A percentile compares a stretch with the other conserved stretches of the same genome.
Evolutionary conservation across 2,113 vertebrate genomes (phyloP).

Genomic region (Empidonax traillii): DNA sequence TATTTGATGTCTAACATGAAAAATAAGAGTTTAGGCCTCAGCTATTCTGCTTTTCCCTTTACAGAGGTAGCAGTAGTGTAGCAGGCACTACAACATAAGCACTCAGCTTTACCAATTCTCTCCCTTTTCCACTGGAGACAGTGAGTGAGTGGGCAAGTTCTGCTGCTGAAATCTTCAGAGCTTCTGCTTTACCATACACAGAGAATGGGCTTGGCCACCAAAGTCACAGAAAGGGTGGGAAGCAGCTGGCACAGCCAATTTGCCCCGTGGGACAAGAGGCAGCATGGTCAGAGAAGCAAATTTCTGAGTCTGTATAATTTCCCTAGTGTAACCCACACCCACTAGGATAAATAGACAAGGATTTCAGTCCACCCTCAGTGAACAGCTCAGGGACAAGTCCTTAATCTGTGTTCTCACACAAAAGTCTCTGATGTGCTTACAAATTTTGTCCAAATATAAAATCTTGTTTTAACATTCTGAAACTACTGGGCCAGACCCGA

Average conservation of each 20-base stretch:
- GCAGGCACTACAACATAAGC: not conserved
- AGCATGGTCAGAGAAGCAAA: not conserved
- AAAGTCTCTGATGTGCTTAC: not conserved
- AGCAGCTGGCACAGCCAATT: not conserved
- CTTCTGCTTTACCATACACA: not conserved
- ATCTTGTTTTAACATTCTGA: not conserved
- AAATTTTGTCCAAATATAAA: not conserved
- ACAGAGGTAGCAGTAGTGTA: not conserved
- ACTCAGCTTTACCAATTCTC: not conserved
- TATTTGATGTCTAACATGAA: rapidly evolving
- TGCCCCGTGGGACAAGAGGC: not conserved
- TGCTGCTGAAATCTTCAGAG: not conserved
- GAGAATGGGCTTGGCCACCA: not conserved
- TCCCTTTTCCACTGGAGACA: not conserved
- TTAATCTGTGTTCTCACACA: not conserved
- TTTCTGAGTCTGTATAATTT: not conserved
- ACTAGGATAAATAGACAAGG: not conserved
- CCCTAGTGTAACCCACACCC: not conserved
- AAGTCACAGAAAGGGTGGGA: not conserved
- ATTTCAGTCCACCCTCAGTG: not conserved
- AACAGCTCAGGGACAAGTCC: not conserved
- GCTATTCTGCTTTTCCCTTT: not conserved
- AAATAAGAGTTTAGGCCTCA: not conserved
- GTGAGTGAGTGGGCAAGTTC: not conserved
- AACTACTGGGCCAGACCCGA: not conserved